Evolutionary conservation across 2,797 vertebrate genomes (phyloP), one percentile per base, ranked within the genome.

Genomic region (Kryptolebias ocellatus): DNA sequence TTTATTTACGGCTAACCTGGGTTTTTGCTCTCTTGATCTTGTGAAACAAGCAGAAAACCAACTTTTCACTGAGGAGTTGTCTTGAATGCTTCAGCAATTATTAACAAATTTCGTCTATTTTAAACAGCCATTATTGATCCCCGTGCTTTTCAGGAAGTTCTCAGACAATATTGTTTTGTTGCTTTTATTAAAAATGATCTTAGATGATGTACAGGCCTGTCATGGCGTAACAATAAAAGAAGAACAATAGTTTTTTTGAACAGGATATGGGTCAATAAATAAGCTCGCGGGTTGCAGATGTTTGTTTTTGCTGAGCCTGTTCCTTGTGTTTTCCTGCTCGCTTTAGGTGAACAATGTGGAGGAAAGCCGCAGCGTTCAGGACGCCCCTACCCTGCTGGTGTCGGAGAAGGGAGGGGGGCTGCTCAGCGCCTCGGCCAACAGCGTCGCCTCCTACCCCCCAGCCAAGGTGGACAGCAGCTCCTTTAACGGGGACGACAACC

Each of bases 261-360:
- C 69, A 78, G 74, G 74, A 82, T 63, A 64, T 73, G 18, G 14
- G 59, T 72, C 42, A 7, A 34, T 61, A 58, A 61, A 59, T 1
- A 5, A 49, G 49, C 39, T 10, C n/a, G 39, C 5, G 42, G 12
- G 51, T 54, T 58, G 1, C 4, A 24, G 17, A 54, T 71, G 81
- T 86, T 85, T 89, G 83, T 87, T 86, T 81, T 83, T 78, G 68
- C 76, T 88, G 72, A 89, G 0, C 28, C 8, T 57, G 37, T 78
- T 86, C 74, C 66, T 37, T 65, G n/a, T 78, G 69, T 76, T 77
- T 72, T 52, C 74, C 74, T 75, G 72, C 44, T 70, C 54, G 76
- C 71, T 76, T 54, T 77, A 94, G 96, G 96, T 97, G 83, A 96
- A 97, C 92, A 95, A 95, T 64, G 94, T 96, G 68, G 92, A 95